Evolutionary conservation across 1,140 invertebrate genomes (phyloP).

Genomic region (Zeugodacus cucurbitae): DNA sequence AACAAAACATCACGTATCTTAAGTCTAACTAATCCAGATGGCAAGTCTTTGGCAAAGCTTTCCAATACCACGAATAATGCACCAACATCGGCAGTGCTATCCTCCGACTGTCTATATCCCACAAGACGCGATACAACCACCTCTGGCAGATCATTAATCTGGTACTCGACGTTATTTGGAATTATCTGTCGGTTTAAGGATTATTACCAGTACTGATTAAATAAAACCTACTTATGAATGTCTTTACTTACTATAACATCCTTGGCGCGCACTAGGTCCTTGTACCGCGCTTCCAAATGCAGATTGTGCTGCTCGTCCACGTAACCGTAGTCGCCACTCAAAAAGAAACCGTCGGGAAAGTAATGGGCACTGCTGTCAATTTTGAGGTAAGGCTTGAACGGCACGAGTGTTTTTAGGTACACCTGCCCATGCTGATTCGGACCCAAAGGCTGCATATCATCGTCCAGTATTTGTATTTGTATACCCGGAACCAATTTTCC

Average conservation of each 20-base stretch:
- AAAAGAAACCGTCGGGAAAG: constrained; percentile 9
- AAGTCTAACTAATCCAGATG: background rate
- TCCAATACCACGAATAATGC: constrained; percentile 39
- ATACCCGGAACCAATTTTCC: background rate
- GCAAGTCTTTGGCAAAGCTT: background rate
- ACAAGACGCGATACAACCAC: background rate
- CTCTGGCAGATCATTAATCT: background rate
- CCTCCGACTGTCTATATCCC: background rate
- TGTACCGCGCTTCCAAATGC: constrained; percentile 27
- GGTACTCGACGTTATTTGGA: background rate
- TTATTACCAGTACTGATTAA: background rate
- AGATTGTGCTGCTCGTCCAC: constrained; percentile 22
- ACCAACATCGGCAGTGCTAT: background rate
- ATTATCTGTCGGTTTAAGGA: background rate
- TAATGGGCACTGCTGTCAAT: constrained; percentile 31
- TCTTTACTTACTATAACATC: constrained; percentile 34
- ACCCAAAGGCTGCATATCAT: no score
- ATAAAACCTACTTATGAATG: background rate
- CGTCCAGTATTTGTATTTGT: constrained; percentile 33
- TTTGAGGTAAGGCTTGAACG: constrained; percentile 8
- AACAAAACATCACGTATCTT: background rate
- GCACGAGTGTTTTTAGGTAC: background rate
- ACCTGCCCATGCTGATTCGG: constrained; percentile 23
- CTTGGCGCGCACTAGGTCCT: constrained; percentile 14
- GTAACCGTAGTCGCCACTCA: constrained; percentile 40